These are phyloP conservation scores for Augochlora pura DNA, from an alignment of 1,140 invertebrate genomes.

Conservation along the genomic window DNA sequence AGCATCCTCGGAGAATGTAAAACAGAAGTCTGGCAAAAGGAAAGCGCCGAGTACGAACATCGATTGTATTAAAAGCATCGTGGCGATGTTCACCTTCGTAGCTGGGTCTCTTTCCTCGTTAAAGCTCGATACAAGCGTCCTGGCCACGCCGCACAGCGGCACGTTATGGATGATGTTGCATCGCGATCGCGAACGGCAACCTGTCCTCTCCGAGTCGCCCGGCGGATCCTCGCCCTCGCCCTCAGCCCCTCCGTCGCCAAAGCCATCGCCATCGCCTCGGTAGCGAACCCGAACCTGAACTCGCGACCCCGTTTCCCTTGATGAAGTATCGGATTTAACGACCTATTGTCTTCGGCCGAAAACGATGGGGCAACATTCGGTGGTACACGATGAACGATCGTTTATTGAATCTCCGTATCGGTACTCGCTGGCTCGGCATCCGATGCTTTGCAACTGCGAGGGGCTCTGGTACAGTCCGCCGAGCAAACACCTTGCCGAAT, in stretches of 20 bases:
- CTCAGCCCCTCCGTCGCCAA: too few relatives aligned
- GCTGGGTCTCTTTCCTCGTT: slow-evolving; percentile 60
- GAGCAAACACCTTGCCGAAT: background rate
- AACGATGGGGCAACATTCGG: background rate
- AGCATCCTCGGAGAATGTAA: background rate
- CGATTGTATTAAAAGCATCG: background rate
- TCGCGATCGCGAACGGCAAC: slow-evolving; percentile 22
- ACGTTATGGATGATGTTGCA: slow-evolving; percentile 46
- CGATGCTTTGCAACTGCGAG: background rate
- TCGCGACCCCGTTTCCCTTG: background rate
- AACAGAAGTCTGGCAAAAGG: background rate
- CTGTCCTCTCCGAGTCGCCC: background rate
- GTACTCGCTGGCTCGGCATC: background rate
- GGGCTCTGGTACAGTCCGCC: background rate
- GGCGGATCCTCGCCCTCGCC: background rate
- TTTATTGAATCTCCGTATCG: background rate
- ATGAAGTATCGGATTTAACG: slow-evolving; percentile 1
- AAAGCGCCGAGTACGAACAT: background rate
- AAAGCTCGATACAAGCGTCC: slow-evolving; percentile 61
- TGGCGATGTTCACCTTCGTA: background rate
- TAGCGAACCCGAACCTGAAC: background rate
- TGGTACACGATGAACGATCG: background rate
- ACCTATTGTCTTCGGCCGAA: slow-evolving; percentile 4
- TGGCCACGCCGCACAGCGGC: background rate
- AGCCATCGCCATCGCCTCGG: background rate